A percentile compares a stretch with the other conserved stretches of the same genome.
Conservation (phyloP, 2,113 vertebrate species). For the Danionella cerebrum region DNA sequence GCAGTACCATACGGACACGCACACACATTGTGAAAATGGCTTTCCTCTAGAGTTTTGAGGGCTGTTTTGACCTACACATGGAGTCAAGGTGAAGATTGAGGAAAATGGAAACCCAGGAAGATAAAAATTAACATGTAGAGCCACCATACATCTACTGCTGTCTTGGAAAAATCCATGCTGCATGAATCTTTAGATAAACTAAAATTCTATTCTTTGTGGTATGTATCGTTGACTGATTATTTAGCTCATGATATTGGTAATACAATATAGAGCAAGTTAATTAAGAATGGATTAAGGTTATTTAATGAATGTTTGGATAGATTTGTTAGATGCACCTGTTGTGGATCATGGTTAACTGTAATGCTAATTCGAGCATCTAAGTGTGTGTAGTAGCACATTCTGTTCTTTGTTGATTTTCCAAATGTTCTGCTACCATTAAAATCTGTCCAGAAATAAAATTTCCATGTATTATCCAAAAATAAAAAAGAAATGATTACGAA, state of each 20-base stretch:
- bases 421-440: background rate
- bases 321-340: background rate
- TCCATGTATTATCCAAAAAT: background rate
- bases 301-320: background rate
- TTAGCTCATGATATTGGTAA: too few species aligned
- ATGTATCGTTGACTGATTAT: background rate
- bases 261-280: background rate
- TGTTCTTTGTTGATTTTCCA: background rate
- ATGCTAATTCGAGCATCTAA: background rate
- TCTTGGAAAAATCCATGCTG: constrained; percentile 1
- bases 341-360: background rate
- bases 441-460: background rate
- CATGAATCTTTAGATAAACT: background rate
- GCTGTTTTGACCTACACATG: constrained; percentile 21
- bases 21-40: constrained; percentile 1
- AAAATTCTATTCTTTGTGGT: background rate
- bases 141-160: background rate
- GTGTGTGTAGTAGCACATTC: background rate
- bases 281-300: background rate
- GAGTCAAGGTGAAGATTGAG: constrained; percentile 30
- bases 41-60: constrained; percentile 27
- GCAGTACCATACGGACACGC: constrained; percentile 14
- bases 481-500: too few species aligned
- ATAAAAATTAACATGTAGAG: constrained; percentile 18
- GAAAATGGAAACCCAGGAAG: background rate